Evolutionary conservation across 2,797 vertebrate genomes (phyloP).

Genomic region (Pristis pectinata): DNA sequence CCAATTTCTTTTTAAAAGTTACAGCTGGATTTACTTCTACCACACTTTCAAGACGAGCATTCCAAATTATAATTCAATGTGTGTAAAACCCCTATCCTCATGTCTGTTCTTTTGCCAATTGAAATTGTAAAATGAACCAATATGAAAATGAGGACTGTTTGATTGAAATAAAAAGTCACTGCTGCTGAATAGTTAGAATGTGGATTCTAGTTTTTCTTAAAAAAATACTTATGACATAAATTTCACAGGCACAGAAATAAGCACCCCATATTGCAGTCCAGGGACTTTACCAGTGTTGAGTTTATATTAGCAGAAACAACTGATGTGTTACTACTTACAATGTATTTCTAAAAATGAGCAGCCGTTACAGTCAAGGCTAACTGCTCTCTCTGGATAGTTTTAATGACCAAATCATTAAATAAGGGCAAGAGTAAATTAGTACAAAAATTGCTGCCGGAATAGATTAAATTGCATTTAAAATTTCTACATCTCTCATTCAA

Average conservation of each 20-base stretch:
- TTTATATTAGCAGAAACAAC: not conserved
- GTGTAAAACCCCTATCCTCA: not conserved
- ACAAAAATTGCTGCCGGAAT: not conserved
- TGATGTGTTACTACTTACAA: not conserved
- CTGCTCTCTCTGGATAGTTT: not conserved
- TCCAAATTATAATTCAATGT: not conserved
- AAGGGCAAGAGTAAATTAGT: not conserved
- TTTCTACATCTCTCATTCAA: not conserved
- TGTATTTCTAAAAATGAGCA: not conserved
- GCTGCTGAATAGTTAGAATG: not conserved
- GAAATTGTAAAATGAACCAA: not conserved
- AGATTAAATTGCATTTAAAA: slow-evolving; percentile 18
- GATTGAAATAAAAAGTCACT: slow-evolving; percentile 1
- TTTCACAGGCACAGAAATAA: not conserved
- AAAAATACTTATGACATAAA: not conserved
- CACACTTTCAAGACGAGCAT: not conserved
- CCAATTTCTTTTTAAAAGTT: not conserved
- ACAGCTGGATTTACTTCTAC: not conserved
- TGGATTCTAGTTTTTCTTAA: too few species aligned
- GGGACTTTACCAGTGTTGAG: not conserved
- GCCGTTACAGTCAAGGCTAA: not conserved
- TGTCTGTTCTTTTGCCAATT: not conserved
- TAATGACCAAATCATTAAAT: slow-evolving; percentile 9
- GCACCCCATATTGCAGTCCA: not conserved
- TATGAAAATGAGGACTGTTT: not conserved